Conservation (phyloP, 2,113 vertebrate genomes). For the Parus major region DNA sequence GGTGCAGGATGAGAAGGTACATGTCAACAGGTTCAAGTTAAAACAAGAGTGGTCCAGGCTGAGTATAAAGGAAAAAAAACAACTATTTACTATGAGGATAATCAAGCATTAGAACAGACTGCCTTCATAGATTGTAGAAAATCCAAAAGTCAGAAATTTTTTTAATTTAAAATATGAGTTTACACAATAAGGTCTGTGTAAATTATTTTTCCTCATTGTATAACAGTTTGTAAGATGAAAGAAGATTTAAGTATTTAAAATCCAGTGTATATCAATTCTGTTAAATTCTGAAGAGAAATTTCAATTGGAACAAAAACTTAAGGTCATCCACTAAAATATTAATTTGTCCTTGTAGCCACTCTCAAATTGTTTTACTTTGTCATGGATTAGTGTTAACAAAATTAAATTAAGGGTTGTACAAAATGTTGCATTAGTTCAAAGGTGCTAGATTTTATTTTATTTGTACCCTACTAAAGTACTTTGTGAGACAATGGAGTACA, state of each 20-base stretch:
- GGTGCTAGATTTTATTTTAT: neutral
- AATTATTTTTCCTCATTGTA: neutral
- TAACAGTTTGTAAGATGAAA: neutral
- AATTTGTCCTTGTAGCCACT: neutral
- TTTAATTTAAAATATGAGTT: neutral
- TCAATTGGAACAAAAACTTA: neutral
- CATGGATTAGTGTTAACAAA: neutral
- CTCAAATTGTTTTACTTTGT: neutral
- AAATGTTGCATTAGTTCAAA: neutral
- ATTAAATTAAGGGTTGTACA: neutral
- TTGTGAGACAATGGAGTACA: neutral
- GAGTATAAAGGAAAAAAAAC: accelerated
- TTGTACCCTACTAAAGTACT: neutral
- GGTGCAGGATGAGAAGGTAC: neutral
- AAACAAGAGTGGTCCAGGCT: neutral
- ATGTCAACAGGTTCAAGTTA: neutral
- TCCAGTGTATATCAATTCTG: neutral
- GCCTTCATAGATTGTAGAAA: neutral
- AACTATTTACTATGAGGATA: neutral
- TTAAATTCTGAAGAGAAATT: neutral
- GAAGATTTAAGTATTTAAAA: neutral
- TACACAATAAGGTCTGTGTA: neutral
- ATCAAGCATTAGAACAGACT: neutral
- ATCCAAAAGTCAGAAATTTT: neutral
- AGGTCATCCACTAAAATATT: neutral